Conservation (phyloP, 2,113 vertebrate genomes). For the Plecotus auritus region DNA sequence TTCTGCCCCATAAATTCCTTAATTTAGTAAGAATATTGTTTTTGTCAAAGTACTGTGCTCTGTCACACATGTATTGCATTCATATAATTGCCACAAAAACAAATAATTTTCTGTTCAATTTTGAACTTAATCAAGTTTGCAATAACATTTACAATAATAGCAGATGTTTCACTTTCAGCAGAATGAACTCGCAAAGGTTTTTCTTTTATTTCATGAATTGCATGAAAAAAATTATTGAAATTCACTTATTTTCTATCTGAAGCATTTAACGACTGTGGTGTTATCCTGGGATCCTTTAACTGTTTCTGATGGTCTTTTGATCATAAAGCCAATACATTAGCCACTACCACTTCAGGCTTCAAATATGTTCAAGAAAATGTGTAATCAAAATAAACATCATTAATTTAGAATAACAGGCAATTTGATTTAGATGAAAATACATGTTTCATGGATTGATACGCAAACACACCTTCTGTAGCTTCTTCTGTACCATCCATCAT, state of each 20-base stretch:
- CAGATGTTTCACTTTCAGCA: neutral
- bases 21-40: conserved; percentile 37
- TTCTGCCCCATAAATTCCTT: conserved; percentile 42
- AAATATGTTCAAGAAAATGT: neutral
- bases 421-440: conserved; percentile 3
- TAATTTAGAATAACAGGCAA: conserved; percentile 35
- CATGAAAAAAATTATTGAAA: neutral
- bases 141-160: conserved; percentile 29
- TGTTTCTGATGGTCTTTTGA: neutral
- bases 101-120: conserved; percentile 42
- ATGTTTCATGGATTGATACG: neutral
- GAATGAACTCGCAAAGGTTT: conserved; percentile 24
- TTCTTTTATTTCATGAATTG: neutral
- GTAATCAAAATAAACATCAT: neutral
- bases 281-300: conserved; percentile 17
- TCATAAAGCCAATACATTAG: neutral
- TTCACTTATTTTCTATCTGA: conserved; percentile 21
- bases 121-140: conserved; percentile 55
- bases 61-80: neutral
- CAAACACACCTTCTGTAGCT: conserved; percentile 3
- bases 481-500: neutral
- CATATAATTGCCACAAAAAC: neutral
- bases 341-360: conserved; percentile 8
- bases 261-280: conserved; percentile 7
- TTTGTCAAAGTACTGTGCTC: conserved; percentile 3